A percentile compares a stretch with the other conserved stretches of the same genome.
phyloP scores from a whole-genome alignment of 30 jellyfish, hydroid and myxozoan species.

The Turritopsis rubra region DNA sequence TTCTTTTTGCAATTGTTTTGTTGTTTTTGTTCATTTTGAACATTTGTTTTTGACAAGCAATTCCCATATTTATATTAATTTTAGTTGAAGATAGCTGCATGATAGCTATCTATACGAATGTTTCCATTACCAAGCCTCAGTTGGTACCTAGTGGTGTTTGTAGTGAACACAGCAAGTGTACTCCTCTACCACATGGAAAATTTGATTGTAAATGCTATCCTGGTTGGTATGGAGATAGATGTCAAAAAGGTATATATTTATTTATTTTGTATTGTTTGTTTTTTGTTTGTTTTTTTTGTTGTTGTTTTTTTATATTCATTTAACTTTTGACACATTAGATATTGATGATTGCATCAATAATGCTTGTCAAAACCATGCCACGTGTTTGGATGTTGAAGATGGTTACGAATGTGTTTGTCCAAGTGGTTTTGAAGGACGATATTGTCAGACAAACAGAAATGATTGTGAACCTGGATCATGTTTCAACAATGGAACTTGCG shows the following conservation, averaged over 20 bases:
- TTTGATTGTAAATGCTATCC: slow-evolving; percentile 62
- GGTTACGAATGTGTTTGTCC: slow-evolving; percentile 24
- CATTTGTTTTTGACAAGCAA: neutral
- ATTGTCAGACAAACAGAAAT: slow-evolving; percentile 12
- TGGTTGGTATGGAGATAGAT: slow-evolving; percentile 90
- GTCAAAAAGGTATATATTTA: slow-evolving; percentile 60
- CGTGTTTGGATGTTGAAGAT: slow-evolving; percentile 26
- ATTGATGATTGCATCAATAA: slow-evolving; percentile 33
- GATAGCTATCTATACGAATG: slow-evolving; percentile 48
- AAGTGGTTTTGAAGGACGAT: slow-evolving; percentile 23
- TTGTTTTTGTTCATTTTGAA: neutral
- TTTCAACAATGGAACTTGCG: slow-evolving; percentile 23
- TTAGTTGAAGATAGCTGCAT: slow-evolving; percentile 82
- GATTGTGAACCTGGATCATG: slow-evolving; percentile 15
- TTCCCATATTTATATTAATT: neutral
- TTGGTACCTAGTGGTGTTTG: slow-evolving; percentile 85
- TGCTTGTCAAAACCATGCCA: slow-evolving; percentile 18
- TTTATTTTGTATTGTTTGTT: too few relatives aligned
- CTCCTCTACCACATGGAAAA: slow-evolving; percentile 48
- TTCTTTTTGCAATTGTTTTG: neutral
- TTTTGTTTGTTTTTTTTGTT: neutral
- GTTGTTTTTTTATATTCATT: neutral
- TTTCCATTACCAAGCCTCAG: slow-evolving; percentile 40
- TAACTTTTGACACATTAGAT: too few relatives aligned
- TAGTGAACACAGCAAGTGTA: slow-evolving; percentile 82